Conservation (phyloP, 2,888 invertebrate species). For the Ctenicera cuprea region DNA sequence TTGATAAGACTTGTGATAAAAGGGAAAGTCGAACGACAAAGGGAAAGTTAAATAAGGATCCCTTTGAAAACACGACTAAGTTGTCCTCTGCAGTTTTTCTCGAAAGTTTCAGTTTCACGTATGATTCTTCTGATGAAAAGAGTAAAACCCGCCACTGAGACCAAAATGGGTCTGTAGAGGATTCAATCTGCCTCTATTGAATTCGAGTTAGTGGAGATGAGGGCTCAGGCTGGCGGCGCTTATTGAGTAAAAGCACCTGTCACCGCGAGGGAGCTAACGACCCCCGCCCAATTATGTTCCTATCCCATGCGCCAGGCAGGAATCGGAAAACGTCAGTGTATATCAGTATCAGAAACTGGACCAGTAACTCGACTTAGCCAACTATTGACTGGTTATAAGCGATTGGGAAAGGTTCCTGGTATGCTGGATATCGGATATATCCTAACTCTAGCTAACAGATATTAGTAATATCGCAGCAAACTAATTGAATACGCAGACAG, state of each 20-base stretch:
- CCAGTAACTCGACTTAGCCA: conserved; percentile 29
- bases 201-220: conserved; percentile 59
- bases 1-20: not conserved
- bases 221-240: conserved; percentile 57
- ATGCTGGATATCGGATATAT: not conserved
- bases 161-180: conserved; percentile 48
- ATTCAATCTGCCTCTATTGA: conserved; percentile 59
- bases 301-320: conserved; percentile 16
- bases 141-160: conserved; percentile 40
- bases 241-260: conserved; percentile 59
- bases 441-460: not conserved
- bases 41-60: not conserved
- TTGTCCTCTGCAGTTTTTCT: conserved; percentile 17
- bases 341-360: conserved; percentile 32
- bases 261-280: conserved; percentile 55
- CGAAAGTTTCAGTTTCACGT: conserved; percentile 26
- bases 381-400: conserved; percentile 25
- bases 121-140: conserved; percentile 38
- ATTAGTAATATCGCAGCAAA: not conserved
- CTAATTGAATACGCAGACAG: not conserved
- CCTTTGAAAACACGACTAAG: not conserved
- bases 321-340: conserved; percentile 41
- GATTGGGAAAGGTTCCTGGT: not conserved
- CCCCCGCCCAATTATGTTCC: conserved; percentile 50
- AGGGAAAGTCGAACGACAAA: conserved; percentile 3